A percentile compares a stretch with the other conserved stretches of the same genome.
phyloP scores from a whole-genome alignment of 1,140 invertebrate species.

The Macrocentrus cingulum region DNA sequence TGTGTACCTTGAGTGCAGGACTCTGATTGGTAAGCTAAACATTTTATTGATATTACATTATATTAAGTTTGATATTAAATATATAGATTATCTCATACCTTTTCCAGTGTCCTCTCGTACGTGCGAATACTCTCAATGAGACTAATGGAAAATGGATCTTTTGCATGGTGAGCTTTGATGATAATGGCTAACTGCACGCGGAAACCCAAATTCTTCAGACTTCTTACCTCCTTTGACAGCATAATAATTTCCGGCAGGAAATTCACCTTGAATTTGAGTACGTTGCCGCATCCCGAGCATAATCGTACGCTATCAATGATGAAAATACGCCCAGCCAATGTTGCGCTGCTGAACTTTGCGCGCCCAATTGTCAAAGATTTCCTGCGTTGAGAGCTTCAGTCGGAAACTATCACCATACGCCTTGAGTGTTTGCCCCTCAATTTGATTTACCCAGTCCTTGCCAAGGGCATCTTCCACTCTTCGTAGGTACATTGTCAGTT shows the following conservation, averaged over 20 bases:
- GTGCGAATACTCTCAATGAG: constrained; percentile 96
- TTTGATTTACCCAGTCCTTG: constrained; percentile 98
- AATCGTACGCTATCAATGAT: constrained; percentile 86
- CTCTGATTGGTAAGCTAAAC: constrained; percentile 58
- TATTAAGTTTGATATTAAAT: too few species aligned
- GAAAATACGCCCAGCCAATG: constrained; percentile 91
- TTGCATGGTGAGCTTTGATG: constrained; percentile 98
- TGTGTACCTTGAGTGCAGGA: constrained; percentile 53
- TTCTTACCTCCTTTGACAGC: constrained; percentile 96
- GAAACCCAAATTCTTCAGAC: constrained; percentile 95
- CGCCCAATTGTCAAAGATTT: constrained; percentile 98
- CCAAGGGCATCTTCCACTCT: constrained; percentile 96
- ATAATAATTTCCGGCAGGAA: constrained; percentile 98
- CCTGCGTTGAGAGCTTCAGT: constrained; percentile 91
- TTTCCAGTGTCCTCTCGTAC: constrained; percentile 94
- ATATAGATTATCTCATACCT: too few species aligned
- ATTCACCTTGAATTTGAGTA: constrained; percentile 94
- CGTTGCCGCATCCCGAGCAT: constrained; percentile 80
- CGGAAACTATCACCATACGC: constrained; percentile 97
- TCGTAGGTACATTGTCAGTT: constrained; percentile 94
- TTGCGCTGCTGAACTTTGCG: constrained; percentile 93
- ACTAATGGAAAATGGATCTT: constrained; percentile 98
- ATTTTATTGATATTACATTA: constrained; percentile 33
- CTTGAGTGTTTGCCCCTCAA: constrained; percentile 98
- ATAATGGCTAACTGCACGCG: constrained; percentile 96